Base-by-base conservation (phyloP, 2,888 invertebrate species). In the Dastarcus helophoroides region DNA sequence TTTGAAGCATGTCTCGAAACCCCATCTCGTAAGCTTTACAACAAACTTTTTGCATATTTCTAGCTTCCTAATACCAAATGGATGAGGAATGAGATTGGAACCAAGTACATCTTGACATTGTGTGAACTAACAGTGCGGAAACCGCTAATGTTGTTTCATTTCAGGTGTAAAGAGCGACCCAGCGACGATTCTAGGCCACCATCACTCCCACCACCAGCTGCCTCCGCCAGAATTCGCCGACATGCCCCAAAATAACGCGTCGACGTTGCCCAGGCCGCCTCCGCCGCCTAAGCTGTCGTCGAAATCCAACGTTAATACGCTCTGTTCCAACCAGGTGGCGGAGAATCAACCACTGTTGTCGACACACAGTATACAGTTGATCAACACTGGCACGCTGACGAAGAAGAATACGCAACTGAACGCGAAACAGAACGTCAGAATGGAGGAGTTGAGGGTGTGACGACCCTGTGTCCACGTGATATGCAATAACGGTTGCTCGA, bases 371-470 rank as follows among this genome's bases (percentile, higher is more conserved):
- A 73, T 82, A 63, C 80, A 81, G 51, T 69, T 84, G 65, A 76
- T 81, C 38, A 81, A 81, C 44, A 79, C 80, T 25, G 79, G 70
- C 32, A 81, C 83, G 2, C 51, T 83, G 36, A 83, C 82, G 26
- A 84, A 83, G 62, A 79, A 80, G 59, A 79, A 79, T 51, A 73
- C 73, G 11, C 73, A 73, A 44, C 44, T 73, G 59, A 74, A 73
- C 63, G 69, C 71, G 13, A 73, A 73, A 50, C 58, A 60, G 39
- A 64, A 56, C 60, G 64, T 58, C 51, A 64, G 74, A 44, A 82
- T 84, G 81, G 84, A 85, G 64, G 84, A 84, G 62, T 53, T 84
- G 64, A 65, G 84, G 36, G 84, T 85, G 79, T 85, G 84, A 84
- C 82, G 74, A 27, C 36, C 43, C 38, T 38, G 40, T 41, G 43